These are phyloP conservation scores for Biston betularia DNA, from an alignment of 2,888 invertebrate genomes.

Conservation along the genomic window DNA sequence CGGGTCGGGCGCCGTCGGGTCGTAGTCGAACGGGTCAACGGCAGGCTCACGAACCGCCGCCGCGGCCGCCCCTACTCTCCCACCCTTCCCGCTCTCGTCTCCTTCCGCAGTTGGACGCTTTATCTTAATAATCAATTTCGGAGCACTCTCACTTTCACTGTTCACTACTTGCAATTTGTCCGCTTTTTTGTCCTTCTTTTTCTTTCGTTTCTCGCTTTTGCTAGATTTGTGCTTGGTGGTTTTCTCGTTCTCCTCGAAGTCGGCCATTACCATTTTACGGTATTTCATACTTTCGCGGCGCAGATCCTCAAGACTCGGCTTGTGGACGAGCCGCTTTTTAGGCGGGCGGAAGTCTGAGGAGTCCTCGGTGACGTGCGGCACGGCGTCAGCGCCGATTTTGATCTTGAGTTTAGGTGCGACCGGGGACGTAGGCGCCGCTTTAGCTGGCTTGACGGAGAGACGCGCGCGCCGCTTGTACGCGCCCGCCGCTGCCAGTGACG, in stretches of 20 bases:
- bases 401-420: slow-evolving; percentile 92
- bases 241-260: slow-evolving; percentile 90
- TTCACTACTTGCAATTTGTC: slow-evolving; percentile 82
- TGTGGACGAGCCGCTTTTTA: slow-evolving; percentile 90
- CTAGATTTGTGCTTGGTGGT: slow-evolving; percentile 75
- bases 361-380: slow-evolving; percentile 82
- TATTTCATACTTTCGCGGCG: slow-evolving; percentile 95
- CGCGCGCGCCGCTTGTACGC: slow-evolving; percentile 70
- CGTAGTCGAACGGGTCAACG: slow-evolving; percentile 79
- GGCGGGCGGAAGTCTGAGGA: slow-evolving; percentile 89
- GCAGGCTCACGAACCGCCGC: slow-evolving; percentile 64
- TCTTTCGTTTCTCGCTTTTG: slow-evolving; percentile 78
- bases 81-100: slow-evolving; percentile 58
- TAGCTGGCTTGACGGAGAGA: slow-evolving; percentile 60
- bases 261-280: slow-evolving; percentile 93
- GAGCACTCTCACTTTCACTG: slow-evolving; percentile 86
- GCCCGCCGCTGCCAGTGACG: slow-evolving; percentile 56
- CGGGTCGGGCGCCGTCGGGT: slow-evolving; percentile 78
- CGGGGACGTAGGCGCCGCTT: slow-evolving; percentile 64
- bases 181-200: slow-evolving; percentile 84
- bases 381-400: slow-evolving; percentile 88
- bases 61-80: slow-evolving; percentile 58
- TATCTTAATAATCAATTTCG: slow-evolving; percentile 92
- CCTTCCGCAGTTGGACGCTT: slow-evolving; percentile 80
- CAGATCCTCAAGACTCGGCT: slow-evolving; percentile 92